Percentiles rank a stretch among this genome's conserved stretches.
phyloP scores from a whole-genome alignment of 1,140 invertebrate genomes.

The Drosophila bipectinata region DNA sequence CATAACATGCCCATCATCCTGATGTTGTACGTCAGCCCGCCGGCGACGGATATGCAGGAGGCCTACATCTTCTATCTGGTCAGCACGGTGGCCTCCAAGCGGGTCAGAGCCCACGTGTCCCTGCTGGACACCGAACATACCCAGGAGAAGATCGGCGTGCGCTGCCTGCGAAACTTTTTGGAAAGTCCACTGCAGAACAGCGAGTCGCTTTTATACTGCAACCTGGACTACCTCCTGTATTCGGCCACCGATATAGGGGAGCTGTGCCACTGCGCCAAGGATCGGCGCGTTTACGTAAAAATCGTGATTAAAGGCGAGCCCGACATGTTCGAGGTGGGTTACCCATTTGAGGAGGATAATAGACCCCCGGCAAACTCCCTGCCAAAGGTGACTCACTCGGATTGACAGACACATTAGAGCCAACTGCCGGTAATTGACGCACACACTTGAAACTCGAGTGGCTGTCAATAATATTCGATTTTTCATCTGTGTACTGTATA shows the following conservation, averaged over 20 bases:
- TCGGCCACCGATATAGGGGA: constrained; percentile 28
- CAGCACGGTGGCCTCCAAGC: constrained; percentile 29
- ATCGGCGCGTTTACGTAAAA: constrained; percentile 24
- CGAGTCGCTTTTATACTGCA: constrained; percentile 35
- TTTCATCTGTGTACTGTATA: constrained; percentile 2
- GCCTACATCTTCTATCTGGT: constrained; percentile 46
- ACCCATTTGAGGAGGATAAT: neutral
- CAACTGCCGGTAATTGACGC: constrained; percentile 57
- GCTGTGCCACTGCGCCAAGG: constrained; percentile 12
- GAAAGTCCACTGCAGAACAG: constrained; percentile 9
- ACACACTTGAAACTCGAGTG: constrained; percentile 59
- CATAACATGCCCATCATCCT: constrained; percentile 51
- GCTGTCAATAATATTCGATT: constrained; percentile 70
- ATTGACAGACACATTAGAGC: constrained; percentile 47
- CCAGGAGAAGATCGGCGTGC: constrained; percentile 27
- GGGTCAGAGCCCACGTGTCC: constrained; percentile 36
- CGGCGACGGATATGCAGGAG: constrained; percentile 17
- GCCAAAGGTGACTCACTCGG: constrained; percentile 38
- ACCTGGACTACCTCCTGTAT: constrained; percentile 49
- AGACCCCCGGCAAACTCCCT: neutral
- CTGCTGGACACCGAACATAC: constrained; percentile 19
- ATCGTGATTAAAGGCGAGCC: constrained; percentile 37
- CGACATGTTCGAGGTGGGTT: constrained; percentile 19
- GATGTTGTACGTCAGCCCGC: constrained; percentile 42
- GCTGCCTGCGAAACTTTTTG: constrained; percentile 17